phyloP scores from a whole-genome alignment of 2,888 invertebrate genomes.

The Imbricaverruca yamaguchii region DNA sequence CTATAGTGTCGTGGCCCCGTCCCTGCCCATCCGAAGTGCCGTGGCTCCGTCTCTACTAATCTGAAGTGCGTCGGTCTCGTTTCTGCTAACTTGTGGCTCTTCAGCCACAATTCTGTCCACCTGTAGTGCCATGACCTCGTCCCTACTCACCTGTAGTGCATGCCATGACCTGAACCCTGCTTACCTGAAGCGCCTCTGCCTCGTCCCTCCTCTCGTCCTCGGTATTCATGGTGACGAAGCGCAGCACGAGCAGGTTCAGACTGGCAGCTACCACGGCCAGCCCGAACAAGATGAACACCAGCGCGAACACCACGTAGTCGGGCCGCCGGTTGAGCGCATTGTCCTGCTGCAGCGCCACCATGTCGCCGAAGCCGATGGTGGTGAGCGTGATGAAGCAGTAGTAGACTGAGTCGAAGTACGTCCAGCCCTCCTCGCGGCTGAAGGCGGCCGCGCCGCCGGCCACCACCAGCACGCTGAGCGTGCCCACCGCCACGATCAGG shows the following conservation, averaged over 20 bases:
- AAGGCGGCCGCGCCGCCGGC: constrained; percentile 93
- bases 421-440: constrained; percentile 88
- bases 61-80: not conserved
- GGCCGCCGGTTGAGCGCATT: constrained; percentile 88
- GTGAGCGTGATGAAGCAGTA: constrained; percentile 99
- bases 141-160: not conserved
- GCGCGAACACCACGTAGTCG: constrained; percentile 90
- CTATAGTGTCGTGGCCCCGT: too few relatives aligned
- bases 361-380: constrained; percentile 69
- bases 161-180: not conserved
- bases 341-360: constrained; percentile 70
- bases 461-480: constrained; percentile 85
- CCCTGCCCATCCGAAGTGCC: too few relatives aligned
- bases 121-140: not conserved
- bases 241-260: constrained; percentile 88
- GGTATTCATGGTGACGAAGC: constrained; percentile 96
- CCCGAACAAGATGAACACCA: constrained; percentile 96
- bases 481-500: constrained; percentile 86
- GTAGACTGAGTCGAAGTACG: constrained; percentile 93
- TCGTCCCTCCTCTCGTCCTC: constrained; percentile 76
- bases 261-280: constrained; percentile 97
- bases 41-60: too few relatives aligned
- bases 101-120: not conserved
- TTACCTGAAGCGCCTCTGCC: constrained; percentile 54
- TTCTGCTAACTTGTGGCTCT: not conserved